phyloP scores from a whole-genome alignment of 2,888 invertebrate species.

The Leucophenga maculata region DNA sequence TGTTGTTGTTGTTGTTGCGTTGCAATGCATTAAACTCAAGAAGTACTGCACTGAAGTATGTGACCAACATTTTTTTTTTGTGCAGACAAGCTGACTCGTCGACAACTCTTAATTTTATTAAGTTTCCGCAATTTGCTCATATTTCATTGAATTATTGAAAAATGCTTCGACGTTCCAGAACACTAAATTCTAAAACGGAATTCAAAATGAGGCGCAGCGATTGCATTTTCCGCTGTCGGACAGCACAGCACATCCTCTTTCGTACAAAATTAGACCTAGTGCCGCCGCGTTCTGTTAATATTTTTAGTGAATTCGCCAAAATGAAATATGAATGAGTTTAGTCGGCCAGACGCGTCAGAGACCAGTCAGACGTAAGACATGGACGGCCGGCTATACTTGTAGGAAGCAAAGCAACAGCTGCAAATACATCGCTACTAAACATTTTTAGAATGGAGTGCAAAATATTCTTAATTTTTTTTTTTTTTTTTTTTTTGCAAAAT shows the following conservation, averaged over 20 bases:
- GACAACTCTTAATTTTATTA: neutral
- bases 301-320: neutral
- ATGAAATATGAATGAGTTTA: constrained; percentile 25
- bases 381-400: neutral
- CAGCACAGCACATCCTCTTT: constrained; percentile 17
- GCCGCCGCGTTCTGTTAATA: no score
- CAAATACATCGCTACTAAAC: neutral
- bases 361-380: constrained; percentile 5
- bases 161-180: neutral
- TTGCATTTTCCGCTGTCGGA: constrained; percentile 14
- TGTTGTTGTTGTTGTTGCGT: no score
- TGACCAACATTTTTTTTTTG: neutral
- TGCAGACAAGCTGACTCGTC: constrained; percentile 12
- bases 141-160: constrained; percentile 5
- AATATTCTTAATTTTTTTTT: no score
- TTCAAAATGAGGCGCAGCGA: constrained; percentile 18
- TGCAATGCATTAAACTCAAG: no score
- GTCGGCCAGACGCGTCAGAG: constrained; percentile 8
- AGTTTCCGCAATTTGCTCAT: neutral
- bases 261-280: neutral
- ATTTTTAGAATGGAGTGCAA: neutral
- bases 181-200: constrained; percentile 15
- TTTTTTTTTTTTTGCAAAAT: constrained; percentile 36
- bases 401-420: constrained; percentile 19
- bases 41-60: neutral